phyloP scores from a whole-genome alignment of 2,797 vertebrate species.

The Acrossocheilus fasciatus region DNA sequence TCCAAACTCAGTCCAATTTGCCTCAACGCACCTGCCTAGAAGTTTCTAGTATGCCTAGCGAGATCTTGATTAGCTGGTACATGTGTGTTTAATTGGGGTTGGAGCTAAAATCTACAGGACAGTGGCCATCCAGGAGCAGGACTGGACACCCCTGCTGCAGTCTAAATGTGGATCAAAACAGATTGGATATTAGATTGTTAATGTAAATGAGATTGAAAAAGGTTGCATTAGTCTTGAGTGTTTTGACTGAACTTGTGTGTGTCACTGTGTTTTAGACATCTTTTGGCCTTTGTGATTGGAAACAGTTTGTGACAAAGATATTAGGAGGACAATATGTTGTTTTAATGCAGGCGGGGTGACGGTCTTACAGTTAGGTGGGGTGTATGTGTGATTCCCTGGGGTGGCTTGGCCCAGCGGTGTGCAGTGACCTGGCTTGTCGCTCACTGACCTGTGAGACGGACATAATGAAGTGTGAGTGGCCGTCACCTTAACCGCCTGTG shows the following conservation, averaged over 20 bases:
- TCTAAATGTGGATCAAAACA: background rate
- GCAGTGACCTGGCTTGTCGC: slow-evolving; percentile 95
- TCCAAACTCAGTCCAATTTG: too few relatives aligned
- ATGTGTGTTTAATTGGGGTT: too few relatives aligned
- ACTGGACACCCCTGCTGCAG: background rate
- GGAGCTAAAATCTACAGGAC: too few relatives aligned
- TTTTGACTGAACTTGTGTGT: slow-evolving; percentile 6
- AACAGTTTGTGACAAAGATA: slow-evolving; percentile 59
- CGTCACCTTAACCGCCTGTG: slow-evolving; percentile 95
- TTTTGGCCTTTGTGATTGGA: slow-evolving; percentile 31
- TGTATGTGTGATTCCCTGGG: slow-evolving; percentile 69
- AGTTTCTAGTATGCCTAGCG: too few relatives aligned
- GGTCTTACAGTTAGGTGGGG: slow-evolving; percentile 46
- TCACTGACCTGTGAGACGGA: slow-evolving; percentile 98
- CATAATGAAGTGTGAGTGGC: slow-evolving; percentile 99
- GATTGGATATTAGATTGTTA: background rate
- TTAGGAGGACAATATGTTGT: slow-evolving; percentile 54
- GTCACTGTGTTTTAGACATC: slow-evolving; percentile 11
- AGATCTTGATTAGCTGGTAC: too few relatives aligned
- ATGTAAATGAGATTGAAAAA: background rate
- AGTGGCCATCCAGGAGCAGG: background rate
- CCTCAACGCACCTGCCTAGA: too few relatives aligned
- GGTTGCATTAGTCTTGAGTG: background rate
- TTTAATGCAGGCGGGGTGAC: slow-evolving; percentile 56
- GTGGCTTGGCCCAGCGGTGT: slow-evolving; percentile 82